A percentile compares a stretch with the other conserved stretches of the same genome.
phyloP scores from a whole-genome alignment of 2,113 vertebrate species.

The Carassius carassius region DNA sequence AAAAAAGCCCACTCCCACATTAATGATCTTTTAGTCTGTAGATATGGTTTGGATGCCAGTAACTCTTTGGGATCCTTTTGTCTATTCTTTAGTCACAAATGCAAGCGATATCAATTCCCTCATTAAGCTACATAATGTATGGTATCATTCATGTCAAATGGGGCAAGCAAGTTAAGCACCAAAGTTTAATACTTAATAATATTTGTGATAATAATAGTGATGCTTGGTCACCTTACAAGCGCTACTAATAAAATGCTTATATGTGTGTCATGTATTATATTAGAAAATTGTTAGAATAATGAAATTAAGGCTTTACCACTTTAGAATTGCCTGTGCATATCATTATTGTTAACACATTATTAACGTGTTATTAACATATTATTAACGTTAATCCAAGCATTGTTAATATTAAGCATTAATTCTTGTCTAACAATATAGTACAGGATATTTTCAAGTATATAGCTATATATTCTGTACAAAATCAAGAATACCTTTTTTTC shows the following conservation, averaged over 20 bases:
- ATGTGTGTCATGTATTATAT: neutral
- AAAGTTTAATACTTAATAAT: neutral
- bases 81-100: neutral
- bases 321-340: too few relatives aligned
- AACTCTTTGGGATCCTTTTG: neutral
- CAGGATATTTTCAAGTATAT: too few relatives aligned
- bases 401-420: neutral
- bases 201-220: too few relatives aligned
- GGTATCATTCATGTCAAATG: neutral
- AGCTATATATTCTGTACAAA: neutral
- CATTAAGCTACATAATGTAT: neutral
- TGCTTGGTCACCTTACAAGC: too few relatives aligned
- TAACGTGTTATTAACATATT: neutral
- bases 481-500: constrained; percentile 88
- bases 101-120: neutral
- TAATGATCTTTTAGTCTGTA: neutral
- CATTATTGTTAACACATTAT: too few relatives aligned
- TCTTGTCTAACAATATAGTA: neutral
- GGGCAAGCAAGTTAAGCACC: too few relatives aligned
- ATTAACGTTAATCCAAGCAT: neutral
- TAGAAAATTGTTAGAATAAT: too few relatives aligned
- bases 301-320: too few relatives aligned
- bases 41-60: neutral
- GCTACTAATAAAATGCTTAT: too few relatives aligned
- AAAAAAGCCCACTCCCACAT: neutral